Conservation (phyloP, 2,888 invertebrate genomes). For the Tridacna crocea region DNA sequence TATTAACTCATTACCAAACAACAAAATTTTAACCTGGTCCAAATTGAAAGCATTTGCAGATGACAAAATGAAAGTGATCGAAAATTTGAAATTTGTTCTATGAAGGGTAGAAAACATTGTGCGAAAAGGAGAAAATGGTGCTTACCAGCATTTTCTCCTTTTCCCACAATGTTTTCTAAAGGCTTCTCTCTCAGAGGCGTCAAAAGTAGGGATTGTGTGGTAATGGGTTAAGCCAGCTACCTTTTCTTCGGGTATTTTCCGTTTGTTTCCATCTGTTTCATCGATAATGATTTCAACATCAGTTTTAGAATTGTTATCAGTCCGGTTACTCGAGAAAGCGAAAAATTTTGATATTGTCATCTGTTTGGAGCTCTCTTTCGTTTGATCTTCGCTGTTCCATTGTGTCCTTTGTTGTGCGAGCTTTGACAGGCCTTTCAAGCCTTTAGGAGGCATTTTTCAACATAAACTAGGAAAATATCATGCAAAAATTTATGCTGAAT, state of each 20-base stretch:
- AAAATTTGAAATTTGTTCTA: too few relatives aligned
- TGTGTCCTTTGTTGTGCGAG: not conserved
- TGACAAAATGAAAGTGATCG: too few relatives aligned
- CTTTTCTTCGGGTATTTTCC: constrained; percentile 21
- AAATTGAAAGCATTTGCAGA: too few relatives aligned
- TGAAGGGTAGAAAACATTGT: constrained; percentile 7
- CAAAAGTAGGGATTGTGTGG: too few relatives aligned
- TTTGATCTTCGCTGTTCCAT: not conserved
- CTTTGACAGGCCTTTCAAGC: not conserved
- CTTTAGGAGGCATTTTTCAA: constrained; percentile 16
- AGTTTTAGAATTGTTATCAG: not conserved
- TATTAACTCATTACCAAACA: too few relatives aligned
- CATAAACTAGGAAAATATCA: not conserved
- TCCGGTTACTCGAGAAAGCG: constrained; percentile 24
- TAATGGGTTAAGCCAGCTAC: not conserved
- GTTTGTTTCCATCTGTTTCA: constrained; percentile 7
- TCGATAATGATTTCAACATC: constrained; percentile 42
- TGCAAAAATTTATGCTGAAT: not conserved
- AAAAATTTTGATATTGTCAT: constrained; percentile 69
- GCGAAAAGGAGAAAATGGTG: not conserved
- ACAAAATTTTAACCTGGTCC: too few relatives aligned
- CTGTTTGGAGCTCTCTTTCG: constrained; percentile 38
- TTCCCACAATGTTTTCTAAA: too few relatives aligned
- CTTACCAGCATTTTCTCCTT: not conserved
- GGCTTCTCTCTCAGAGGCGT: not conserved